A percentile compares a stretch with the other conserved stretches of the same genome.
These are phyloP conservation scores for Hycleus phaleratus DNA, from an alignment of 1,140 invertebrate species.

Conservation along the genomic window DNA sequence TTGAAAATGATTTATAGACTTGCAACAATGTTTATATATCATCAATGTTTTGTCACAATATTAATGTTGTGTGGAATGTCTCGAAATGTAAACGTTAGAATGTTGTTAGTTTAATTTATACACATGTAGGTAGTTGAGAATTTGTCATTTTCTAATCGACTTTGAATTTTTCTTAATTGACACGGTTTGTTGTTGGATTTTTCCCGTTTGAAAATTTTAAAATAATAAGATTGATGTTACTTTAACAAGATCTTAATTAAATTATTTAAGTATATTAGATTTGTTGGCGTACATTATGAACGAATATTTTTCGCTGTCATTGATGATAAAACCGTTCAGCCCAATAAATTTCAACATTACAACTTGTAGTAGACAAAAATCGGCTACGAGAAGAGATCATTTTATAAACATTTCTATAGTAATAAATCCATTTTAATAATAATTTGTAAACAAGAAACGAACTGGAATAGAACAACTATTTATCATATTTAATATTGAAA, in stretches of 20 bases:
- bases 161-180: too few species aligned
- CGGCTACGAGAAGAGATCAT: not conserved
- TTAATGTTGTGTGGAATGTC: too few species aligned
- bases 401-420: slow-evolving; percentile 18
- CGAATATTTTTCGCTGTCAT: slow-evolving; percentile 1
- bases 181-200: too few species aligned
- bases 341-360: not conserved
- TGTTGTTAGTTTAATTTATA: too few species aligned
- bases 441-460: slow-evolving; percentile 33
- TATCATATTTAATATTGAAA: slow-evolving; percentile 18
- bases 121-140: too few species aligned
- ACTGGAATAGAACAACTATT: slow-evolving; percentile 28
- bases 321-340: not conserved
- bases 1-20: too few species aligned
- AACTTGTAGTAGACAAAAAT: slow-evolving; percentile 6
- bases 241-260: slow-evolving; percentile 12
- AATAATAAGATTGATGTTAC: not conserved
- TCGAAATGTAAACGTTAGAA: too few species aligned
- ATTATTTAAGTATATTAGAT: not conserved
- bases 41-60: too few species aligned
- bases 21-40: too few species aligned
- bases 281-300: slow-evolving; percentile 4
- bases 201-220: too few species aligned
- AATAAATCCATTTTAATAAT: slow-evolving; percentile 33
- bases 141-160: too few species aligned